Base-by-base conservation (phyloP, 2,888 invertebrate genomes). In the Plusia festucae region DNA sequence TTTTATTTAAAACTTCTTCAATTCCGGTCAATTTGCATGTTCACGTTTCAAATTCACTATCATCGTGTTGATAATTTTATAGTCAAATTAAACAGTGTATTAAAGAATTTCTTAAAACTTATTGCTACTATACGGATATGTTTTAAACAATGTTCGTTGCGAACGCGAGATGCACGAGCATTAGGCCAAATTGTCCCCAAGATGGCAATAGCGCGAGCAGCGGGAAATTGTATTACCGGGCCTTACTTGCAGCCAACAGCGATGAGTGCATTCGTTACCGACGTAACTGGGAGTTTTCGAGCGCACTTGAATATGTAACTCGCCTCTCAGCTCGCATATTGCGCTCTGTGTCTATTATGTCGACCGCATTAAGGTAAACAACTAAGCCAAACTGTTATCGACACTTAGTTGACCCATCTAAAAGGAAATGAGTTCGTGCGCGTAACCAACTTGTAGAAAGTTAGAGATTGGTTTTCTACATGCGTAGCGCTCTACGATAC, bases 211-310 rank as follows among this genome's bases (percentile, higher is more conserved):
- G 82, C 84, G 82, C 81, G 87, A 87, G 87, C 83, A 87, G 83
- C 85, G 86, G 88, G 85, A 93, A 94, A 94, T 93, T 93, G 92
- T 92, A 93, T 94, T 94, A 93, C 90, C 87, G 85, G 79, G 85
- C 83, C 85, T 85, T 89, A 85, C 88, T 86, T 84, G 85, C 84
- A 83, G 81, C 83, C 84, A 76, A 82, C 80, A 82, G 82, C 90
- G 89, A 91, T 88, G 90, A 93, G 93, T 93, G 92, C 92, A 92
- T 93, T 93, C 88, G 90, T 91, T 91, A 91, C 85, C 76, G 78
- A 75, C 81, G 82, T 88, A 90, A 90, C 88, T 86, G 81, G 84
- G 72, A 82, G 84, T 84, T 87, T 87, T 87, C 79, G 81, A 89
- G 88, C 78, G 76, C 83, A 83, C 85, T 89, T 84, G 79, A 84